Evolutionary conservation across 2,888 invertebrate species (phyloP), one percentile per base, ranked within the genome.

Genomic region (Rhagonycha lutea): DNA sequence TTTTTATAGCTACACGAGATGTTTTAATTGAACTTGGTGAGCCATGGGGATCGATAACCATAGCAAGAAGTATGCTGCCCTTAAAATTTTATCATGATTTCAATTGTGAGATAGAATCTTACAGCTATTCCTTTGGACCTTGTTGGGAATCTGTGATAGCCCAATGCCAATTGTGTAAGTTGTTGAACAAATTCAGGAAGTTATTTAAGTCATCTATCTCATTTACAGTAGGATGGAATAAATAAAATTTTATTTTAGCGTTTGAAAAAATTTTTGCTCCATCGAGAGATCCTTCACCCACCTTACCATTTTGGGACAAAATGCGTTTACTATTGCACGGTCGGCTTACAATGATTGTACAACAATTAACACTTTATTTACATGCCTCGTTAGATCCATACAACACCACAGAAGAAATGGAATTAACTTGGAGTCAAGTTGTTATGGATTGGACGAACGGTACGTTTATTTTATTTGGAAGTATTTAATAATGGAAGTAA

Each of bases 381-480:
- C 98, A 98, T 86, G 98, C 98, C 4, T 98, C 98, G 0, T 90
- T 98, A 11, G 98, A 99, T 89, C 99, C 99, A 0, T 99, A 99
- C 88, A 99, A 99, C 86, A 97, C 97, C 4, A 99, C 99, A 0
- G 99, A 99, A 87, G 96, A 99, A 89, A 98, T 99, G 96, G 99
- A 99, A 87, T 91, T 98, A 79, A 96, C 96, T 0, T 99, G 99
- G 98, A 94, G 93, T 61, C 94, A 96, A 82, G 92, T 98, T 4
- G 94, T 95, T 32, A 92, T 99, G 85, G 98, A 99, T 83, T 99
- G 99, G 98, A 97, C 97, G 0, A 96, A 97, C 86, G 97, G 96
- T 91, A 76, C 29, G 26, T 47, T 12, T 29, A 26, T 7, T 47
- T 7, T 8, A 32, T 47, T 47, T n/a, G 7, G 5, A 47, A n/a